Conservation (phyloP, 1,140 invertebrate genomes). For the Temnothorax longispinosus region DNA sequence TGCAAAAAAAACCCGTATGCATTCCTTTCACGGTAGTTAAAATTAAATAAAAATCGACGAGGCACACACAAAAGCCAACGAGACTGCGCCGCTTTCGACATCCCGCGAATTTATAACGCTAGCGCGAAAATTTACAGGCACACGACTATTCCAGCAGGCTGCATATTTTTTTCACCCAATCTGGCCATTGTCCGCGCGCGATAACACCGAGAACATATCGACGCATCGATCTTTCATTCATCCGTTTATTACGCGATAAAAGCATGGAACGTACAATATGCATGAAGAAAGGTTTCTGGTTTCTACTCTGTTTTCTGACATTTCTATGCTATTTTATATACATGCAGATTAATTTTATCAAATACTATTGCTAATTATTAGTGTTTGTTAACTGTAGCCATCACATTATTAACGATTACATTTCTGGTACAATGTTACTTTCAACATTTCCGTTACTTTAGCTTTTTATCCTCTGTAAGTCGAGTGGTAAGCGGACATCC, state of each 20-base stretch:
- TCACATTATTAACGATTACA: background rate
- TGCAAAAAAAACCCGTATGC: background rate
- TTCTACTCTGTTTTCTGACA: no score
- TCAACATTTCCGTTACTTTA: background rate
- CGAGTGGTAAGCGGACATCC: background rate
- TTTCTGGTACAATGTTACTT: background rate
- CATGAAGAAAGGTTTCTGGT: background rate
- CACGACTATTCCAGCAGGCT: conserved; percentile 35
- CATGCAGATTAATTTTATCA: background rate
- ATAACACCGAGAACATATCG: conserved; percentile 47
- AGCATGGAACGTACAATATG: conserved; percentile 5
- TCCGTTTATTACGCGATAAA: conserved; percentile 56
- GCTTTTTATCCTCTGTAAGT: background rate
- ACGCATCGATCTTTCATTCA: conserved; percentile 45
- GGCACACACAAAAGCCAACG: conserved; percentile 38
- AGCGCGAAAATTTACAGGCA: conserved; percentile 44
- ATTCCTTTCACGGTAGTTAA: conserved; percentile 20
- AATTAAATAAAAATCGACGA: conserved; percentile 53
- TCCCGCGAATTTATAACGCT: conserved; percentile 51
- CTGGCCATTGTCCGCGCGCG: conserved; percentile 45
- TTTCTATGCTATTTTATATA: background rate
- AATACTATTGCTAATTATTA: background rate
- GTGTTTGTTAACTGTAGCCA: background rate
- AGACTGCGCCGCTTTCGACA: conserved; percentile 38
- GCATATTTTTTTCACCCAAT: conserved; percentile 47